Percentiles rank a stretch among this genome's conserved stretches.
phyloP scores from a whole-genome alignment of 2,113 vertebrate species.

The Ammodytes dubius region DNA sequence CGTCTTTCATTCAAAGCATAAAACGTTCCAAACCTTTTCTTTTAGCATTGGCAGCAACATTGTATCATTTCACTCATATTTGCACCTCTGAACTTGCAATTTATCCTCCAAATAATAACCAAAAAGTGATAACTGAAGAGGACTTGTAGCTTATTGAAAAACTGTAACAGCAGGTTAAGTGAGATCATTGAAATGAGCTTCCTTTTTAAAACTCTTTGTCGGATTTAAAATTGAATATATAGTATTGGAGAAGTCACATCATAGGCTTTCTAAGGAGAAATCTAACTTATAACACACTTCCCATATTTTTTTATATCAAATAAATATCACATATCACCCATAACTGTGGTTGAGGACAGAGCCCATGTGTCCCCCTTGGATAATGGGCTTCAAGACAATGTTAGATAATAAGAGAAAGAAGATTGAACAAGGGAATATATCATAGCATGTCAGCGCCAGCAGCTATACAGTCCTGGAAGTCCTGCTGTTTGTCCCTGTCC shows the following conservation, averaged over 20 bases:
- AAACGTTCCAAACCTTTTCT: constrained; percentile 14
- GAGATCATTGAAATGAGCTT: not conserved
- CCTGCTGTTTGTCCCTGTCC: constrained; percentile 4
- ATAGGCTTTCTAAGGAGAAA: not conserved
- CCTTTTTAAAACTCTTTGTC: not conserved
- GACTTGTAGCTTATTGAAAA: not conserved
- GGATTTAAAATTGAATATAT: not conserved
- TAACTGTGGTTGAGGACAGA: not conserved
- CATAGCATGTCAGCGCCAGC: not conserved
- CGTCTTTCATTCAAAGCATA: constrained; percentile 25
- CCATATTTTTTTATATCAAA: too few relatives aligned
- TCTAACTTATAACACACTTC: too few relatives aligned
- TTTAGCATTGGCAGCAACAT: constrained; percentile 30
- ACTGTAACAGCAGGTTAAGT: not conserved
- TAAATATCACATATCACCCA: not conserved
- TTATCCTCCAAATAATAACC: not conserved
- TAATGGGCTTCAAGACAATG: not conserved
- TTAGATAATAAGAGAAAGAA: not conserved
- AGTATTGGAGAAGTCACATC: not conserved
- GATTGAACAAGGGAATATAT: not conserved
- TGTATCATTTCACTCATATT: constrained; percentile 20
- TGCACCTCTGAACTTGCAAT: constrained; percentile 12
- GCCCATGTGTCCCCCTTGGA: not conserved
- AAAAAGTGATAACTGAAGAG: not conserved
- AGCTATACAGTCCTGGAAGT: not conserved